Evolutionary conservation across 2,888 invertebrate genomes (phyloP), one percentile per base, ranked within the genome.

Genomic region (Campopleginae sp.): DNA sequence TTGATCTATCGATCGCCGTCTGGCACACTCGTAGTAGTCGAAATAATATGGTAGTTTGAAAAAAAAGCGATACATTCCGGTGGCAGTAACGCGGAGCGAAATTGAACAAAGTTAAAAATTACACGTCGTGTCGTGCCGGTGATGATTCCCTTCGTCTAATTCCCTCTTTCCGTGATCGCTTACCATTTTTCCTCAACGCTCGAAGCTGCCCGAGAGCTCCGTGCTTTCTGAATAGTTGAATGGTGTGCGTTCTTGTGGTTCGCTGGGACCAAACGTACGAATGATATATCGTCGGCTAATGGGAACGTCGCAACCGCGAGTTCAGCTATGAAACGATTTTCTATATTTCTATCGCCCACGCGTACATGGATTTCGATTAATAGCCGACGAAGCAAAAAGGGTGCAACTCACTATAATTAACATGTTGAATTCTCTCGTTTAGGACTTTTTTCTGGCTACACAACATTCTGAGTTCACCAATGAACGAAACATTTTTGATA

Each of bases 121-220:
- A 86, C 80, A 86, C 83, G 83, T 87, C 83, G 77, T 87, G 86
- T 82, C 87, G 86, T 84, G 82, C 83, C 23, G 85, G 79, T 86
- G 87, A 88, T 87, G 87, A 87, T 88, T 82, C 88, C 84, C 86
- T 86, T 86, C 82, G 85, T 80, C 88, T 90, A 90, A 90, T 90
- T 88, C 88, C 88, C 87, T 85, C 87, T 88, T 90, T 87, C 86
- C 88, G 88, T 89, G 90, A 86, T 87, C 88, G 87, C 87, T 89
- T 86, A 88, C 89, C 87, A 90, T 90, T 90, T 89, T 89, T 91
- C 76, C 89, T 88, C 84, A 78, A 86, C 78, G 85, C 63, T 42
- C 54, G 72, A 75, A 78, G 65, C 75, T 27, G 14, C 77, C 12
- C 68, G 61, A 27, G 44, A 44, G 74, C 74, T 78, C 61, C 74